A percentile compares a stretch with the other conserved stretches of the same genome.
Evolutionary conservation across 1,140 invertebrate genomes (phyloP).

Genomic region (Cydia splendana): DNA sequence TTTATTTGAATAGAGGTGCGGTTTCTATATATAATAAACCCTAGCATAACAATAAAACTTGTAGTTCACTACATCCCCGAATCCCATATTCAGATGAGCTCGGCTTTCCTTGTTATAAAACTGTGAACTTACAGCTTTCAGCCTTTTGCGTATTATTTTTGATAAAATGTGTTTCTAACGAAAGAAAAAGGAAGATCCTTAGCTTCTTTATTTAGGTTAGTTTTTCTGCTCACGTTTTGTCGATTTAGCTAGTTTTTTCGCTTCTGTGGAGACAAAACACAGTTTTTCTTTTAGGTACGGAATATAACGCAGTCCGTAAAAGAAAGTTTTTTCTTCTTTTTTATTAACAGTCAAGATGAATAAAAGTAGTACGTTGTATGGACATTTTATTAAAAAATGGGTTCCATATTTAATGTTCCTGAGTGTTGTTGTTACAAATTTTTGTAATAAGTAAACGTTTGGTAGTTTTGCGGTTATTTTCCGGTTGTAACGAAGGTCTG

Average conservation of each 20-base stretch:
- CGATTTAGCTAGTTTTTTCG: not conserved
- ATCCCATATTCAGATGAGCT: constrained; percentile 3
- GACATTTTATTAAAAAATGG: too few species aligned
- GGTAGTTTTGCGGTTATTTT: too few species aligned
- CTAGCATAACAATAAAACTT: constrained; percentile 1
- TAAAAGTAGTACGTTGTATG: too few species aligned
- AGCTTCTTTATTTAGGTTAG: not conserved
- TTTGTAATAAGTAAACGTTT: too few species aligned
- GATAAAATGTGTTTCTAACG: not conserved
- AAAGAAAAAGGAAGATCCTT: not conserved
- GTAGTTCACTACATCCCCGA: not conserved
- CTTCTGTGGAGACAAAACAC: not conserved
- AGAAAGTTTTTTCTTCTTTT: too few species aligned
- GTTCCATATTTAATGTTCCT: too few species aligned
- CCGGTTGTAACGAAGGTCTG: too few species aligned
- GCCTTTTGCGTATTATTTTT: constrained; percentile 6
- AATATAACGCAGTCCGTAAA: too few species aligned
- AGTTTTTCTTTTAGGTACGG: not conserved
- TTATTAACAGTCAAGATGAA: too few species aligned
- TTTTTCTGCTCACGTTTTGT: not conserved
- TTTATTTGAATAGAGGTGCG: not conserved
- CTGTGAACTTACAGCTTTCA: not conserved
- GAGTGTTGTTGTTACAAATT: too few species aligned
- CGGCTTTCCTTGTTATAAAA: not conserved
- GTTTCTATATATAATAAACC: not conserved